A percentile compares a stretch with the other conserved stretches of the same genome.
Evolutionary conservation across 2,888 invertebrate species (phyloP).

Genomic region (Choristoneura rosaceana): DNA sequence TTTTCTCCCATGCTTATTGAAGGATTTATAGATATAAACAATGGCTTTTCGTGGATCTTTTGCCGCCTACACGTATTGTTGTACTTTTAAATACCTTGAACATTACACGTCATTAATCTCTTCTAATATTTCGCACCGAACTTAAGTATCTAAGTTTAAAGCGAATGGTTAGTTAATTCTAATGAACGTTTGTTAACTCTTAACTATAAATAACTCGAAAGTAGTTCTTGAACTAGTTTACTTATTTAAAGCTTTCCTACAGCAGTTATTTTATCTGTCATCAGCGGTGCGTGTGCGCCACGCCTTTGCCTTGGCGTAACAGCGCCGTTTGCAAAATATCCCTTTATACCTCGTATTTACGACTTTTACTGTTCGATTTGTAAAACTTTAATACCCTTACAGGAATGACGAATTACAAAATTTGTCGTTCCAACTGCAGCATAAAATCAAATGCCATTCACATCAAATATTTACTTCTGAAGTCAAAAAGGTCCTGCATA

Average conservation of each 20-base stretch:
- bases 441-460: too few relatives aligned
- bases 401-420: neutral
- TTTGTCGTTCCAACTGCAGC: neutral
- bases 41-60: conserved; percentile 30
- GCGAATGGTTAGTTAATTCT: conserved; percentile 23
- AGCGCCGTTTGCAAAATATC: conserved; percentile 32
- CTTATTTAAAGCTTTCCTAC: conserved; percentile 49
- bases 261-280: conserved; percentile 54
- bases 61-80: neutral
- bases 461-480: neutral
- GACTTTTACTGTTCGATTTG: neutral
- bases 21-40: conserved; percentile 35
- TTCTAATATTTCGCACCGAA: neutral
- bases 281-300: conserved; percentile 57
- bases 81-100: conserved; percentile 1
- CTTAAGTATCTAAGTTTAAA: neutral
- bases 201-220: conserved; percentile 40
- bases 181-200: conserved; percentile 16
- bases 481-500: neutral
- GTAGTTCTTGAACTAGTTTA: conserved; percentile 44
- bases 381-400: neutral
- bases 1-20: conserved; percentile 33
- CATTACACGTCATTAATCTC: neutral
- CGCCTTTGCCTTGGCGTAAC: conserved; percentile 47
- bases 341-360: conserved; percentile 27